Conservation (phyloP, 2,113 vertebrate species). For the Callaeas wilsoni region DNA sequence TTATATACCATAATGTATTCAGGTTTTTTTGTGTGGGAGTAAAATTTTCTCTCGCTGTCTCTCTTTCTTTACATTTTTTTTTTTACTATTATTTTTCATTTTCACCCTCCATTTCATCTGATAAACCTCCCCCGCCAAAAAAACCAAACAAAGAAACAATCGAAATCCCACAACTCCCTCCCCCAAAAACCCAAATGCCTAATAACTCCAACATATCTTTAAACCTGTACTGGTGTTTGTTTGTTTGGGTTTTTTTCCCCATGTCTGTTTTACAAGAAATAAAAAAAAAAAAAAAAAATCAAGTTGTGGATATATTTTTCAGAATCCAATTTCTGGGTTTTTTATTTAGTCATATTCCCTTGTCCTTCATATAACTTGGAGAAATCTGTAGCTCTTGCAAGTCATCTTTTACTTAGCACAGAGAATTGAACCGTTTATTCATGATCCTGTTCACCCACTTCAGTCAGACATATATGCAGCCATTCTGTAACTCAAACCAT, state of each 20-base stretch:
- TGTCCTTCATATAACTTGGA: not conserved
- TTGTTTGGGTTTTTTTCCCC: not conserved
- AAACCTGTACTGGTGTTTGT: not conserved
- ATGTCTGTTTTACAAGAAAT: not conserved
- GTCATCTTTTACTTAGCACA: not conserved
- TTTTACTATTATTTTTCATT: not conserved
- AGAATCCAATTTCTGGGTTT: not conserved
- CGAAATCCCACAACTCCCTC: accelerated
- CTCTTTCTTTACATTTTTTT: accelerated
- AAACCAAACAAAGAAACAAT: not conserved
- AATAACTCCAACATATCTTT: not conserved
- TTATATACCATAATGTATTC: not conserved
- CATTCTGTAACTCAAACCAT: not conserved
- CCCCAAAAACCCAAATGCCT: accelerated
- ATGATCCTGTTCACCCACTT: not conserved
- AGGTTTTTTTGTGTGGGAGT: not conserved
- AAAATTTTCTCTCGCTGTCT: accelerated
- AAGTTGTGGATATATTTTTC: not conserved
- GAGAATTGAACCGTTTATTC: not conserved
- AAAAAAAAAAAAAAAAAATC: too few species aligned
- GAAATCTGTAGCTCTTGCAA: not conserved
- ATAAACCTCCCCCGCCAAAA: accelerated
- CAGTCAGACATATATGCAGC: not conserved
- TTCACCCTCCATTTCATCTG: not conserved
- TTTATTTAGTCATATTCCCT: not conserved